Evolutionary conservation across 2,888 invertebrate species (phyloP).

Genomic region (Orchesellides sinensis): DNA sequence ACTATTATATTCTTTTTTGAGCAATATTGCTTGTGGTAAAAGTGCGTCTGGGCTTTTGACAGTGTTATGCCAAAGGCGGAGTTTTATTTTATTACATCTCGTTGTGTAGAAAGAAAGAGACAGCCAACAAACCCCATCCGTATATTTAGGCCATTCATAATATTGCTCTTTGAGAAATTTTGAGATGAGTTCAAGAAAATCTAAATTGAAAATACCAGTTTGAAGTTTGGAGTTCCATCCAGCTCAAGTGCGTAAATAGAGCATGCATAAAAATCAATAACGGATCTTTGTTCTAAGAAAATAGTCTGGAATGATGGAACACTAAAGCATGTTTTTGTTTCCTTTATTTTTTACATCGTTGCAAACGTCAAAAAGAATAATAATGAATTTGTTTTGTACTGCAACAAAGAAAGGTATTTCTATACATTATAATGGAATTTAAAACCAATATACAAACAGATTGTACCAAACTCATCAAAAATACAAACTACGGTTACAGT

Average conservation of each 20-base stretch:
- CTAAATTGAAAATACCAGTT: constrained; percentile 58
- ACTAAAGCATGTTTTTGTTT: too few species aligned
- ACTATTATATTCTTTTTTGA: constrained; percentile 42
- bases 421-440: too few species aligned
- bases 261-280: constrained; percentile 52
- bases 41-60: constrained; percentile 13
- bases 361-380: too few species aligned
- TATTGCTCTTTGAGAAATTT: background rate
- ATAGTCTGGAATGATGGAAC: too few species aligned
- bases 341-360: too few species aligned
- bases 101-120: too few species aligned
- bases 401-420: too few species aligned
- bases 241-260: constrained; percentile 46
- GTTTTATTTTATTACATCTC: constrained; percentile 51
- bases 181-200: constrained; percentile 10
- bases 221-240: constrained; percentile 46
- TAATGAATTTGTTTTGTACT: too few species aligned
- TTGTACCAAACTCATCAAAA: too few species aligned
- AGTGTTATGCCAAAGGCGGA: constrained; percentile 27
- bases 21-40: constrained; percentile 44
- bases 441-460: too few species aligned
- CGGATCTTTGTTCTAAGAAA: too few species aligned
- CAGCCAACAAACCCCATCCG: background rate
- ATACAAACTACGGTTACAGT: too few species aligned
- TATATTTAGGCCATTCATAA: background rate